These are phyloP conservation scores for Catharus ustulatus DNA, from an alignment of 2,797 vertebrate species.

Conservation along the genomic window DNA sequence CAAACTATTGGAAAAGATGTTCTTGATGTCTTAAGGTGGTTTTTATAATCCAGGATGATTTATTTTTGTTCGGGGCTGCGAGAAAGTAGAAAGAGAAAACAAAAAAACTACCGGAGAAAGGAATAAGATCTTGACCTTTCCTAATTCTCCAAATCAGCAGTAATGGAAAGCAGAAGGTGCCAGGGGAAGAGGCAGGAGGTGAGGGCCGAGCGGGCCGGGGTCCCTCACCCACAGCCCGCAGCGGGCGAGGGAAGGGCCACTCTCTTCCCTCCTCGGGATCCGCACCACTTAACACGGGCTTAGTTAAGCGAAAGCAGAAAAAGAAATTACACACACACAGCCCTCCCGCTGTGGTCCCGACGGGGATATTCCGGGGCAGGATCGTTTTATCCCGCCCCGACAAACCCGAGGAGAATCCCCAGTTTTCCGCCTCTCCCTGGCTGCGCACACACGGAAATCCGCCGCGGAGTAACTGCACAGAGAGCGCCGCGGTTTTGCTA, in stretches of 20 bases:
- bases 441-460: background rate
- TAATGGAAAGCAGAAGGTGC: slow-evolving; percentile 55
- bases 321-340: background rate
- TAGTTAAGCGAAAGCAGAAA: background rate
- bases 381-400: background rate
- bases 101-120: slow-evolving; percentile 17
- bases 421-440: background rate
- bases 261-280: background rate
- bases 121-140: slow-evolving; percentile 51
- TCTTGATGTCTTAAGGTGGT: background rate
- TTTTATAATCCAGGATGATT: slow-evolving; percentile 35
- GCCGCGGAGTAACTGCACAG: background rate
- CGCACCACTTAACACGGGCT: background rate
- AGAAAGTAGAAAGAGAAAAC: slow-evolving; percentile 45
- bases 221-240: background rate
- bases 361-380: background rate
- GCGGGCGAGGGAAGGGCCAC: background rate
- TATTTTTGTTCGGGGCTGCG: slow-evolving; percentile 12
- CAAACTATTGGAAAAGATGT: background rate
- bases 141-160: slow-evolving; percentile 54
- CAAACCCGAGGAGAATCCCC: background rate
- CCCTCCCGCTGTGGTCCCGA: background rate
- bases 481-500: background rate
- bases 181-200: background rate
- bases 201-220: background rate